Evolutionary conservation across 30 jellyfish, hydroid and myxozoan genomes (phyloP).

Genomic region (Mastigias papua): DNA sequence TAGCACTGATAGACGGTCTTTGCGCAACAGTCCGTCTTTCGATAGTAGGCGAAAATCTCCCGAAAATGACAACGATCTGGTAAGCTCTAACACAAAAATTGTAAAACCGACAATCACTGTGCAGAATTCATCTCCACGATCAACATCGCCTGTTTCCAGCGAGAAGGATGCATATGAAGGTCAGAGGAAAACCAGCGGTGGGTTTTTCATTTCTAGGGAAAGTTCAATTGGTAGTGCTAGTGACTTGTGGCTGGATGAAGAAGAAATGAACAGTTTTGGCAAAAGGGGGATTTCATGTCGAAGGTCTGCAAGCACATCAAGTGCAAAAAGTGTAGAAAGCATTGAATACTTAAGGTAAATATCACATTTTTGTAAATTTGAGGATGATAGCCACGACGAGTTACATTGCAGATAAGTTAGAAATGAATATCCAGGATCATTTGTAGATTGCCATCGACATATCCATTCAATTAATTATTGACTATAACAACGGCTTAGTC

Average conservation of each 20-base stretch:
- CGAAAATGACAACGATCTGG: slow-evolving; percentile 5
- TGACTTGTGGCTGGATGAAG: slow-evolving; percentile 75
- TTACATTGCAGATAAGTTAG: no score
- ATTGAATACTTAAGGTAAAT: slow-evolving; percentile 30
- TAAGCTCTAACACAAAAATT: slow-evolving; percentile 32
- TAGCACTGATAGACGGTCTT: slow-evolving; percentile 47
- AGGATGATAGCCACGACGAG: no score
- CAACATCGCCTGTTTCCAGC: slow-evolving; percentile 7
- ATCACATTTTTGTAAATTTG: neutral
- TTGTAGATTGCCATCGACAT: no score
- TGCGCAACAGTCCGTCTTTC: slow-evolving; percentile 44
- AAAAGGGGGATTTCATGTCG: slow-evolving; percentile 23
- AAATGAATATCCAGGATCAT: no score
- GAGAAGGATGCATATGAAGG: neutral
- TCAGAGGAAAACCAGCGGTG: neutral
- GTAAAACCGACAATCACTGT: slow-evolving; percentile 46
- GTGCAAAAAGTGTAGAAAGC: slow-evolving; percentile 64
- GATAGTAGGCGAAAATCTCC: slow-evolving; percentile 37
- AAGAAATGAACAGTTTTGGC: slow-evolving; percentile 7
- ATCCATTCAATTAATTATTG: no score
- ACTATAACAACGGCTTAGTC: no score
- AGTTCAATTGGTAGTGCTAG: slow-evolving; percentile 79
- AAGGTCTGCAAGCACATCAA: slow-evolving; percentile 49
- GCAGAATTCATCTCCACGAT: slow-evolving; percentile 54
- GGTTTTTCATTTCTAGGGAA: slow-evolving; percentile 45